Evolutionary conservation across 1,140 invertebrate genomes (phyloP), one percentile per base, ranked within the genome.

Genomic region (Lordiphosa stackelbergi): DNA sequence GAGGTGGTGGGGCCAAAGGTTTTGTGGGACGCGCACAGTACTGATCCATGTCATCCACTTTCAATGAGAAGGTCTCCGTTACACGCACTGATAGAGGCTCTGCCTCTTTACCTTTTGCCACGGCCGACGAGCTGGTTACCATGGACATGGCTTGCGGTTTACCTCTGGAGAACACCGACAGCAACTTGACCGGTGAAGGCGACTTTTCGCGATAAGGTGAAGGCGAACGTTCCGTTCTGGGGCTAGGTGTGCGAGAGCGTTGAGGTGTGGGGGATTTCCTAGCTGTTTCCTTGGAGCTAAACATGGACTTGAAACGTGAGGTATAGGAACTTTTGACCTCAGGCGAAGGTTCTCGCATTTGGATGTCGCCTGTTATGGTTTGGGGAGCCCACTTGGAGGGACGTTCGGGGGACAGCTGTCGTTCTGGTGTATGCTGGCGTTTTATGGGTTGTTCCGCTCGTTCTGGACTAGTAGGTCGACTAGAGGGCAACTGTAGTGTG

Each of bases 11-110:
- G 38, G 71, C 62, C 22, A 48, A 52, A 10, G 66, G 66, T 38
- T 85, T 84, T 0, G 61, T 22, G 7, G 85, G 85, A 4, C 65
- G 70, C 1, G 64, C 19, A 19, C 61, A 48, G 31, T 87, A 87
- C 47, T 87, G 85, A 73, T 87, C 85, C 85, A 87, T 85, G 37
- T 87, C 85, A 34, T 87, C 85, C 5, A 87, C 85, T 22, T 87
- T 87, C 0, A 87, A 53, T 0, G 85, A 87, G 37, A 87, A 87
- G 3, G 85, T 87, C 48, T 87, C 85, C 0, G 71, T 83, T 0
- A 87, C 85, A 2, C 79, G 73, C 8, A 87, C 85, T 0, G 85
- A 68, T 4, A 85, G 53, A 1, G 74, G 74, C 22, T 85, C 78
- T 0, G 72, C 61, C 10, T 85, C 73, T 2, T 81, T 62, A 19